A percentile compares a stretch with the other conserved stretches of the same genome.
Evolutionary conservation across 1,140 invertebrate species (phyloP).

Genomic region (Saxidomus purpurata): DNA sequence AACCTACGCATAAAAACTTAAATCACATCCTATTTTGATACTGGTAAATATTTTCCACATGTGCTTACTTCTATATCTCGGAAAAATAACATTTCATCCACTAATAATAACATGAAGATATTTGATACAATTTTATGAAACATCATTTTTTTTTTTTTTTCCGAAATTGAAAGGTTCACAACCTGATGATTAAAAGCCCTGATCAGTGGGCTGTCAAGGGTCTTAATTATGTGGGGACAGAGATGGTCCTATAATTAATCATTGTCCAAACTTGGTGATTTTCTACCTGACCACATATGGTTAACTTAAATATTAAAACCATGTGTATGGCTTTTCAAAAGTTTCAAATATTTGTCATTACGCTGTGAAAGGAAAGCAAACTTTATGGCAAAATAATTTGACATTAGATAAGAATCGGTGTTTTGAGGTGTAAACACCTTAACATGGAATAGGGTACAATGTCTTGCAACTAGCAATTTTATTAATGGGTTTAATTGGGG

Average conservation of each 20-base stretch:
- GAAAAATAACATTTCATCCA: too few species aligned
- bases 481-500: slow-evolving; percentile 28
- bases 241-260: neutral
- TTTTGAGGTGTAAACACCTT: slow-evolving; percentile 34
- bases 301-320: neutral
- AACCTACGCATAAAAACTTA: too few species aligned
- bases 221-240: neutral
- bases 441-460: slow-evolving; percentile 14
- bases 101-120: too few species aligned
- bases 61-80: too few species aligned
- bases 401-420: slow-evolving; percentile 38
- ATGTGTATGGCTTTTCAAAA: neutral
- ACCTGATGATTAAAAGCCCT: neutral
- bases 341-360: slow-evolving; percentile 30
- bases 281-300: slow-evolving; percentile 38
- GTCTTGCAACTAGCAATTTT: slow-evolving; percentile 17
- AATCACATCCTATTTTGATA: too few species aligned
- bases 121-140: too few species aligned
- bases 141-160: too few species aligned
- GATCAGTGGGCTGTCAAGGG: neutral
- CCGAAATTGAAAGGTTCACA: too few species aligned
- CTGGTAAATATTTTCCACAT: too few species aligned
- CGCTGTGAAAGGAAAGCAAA: slow-evolving; percentile 27
- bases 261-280: neutral
- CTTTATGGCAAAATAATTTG: slow-evolving; percentile 47